Evolutionary conservation across 2,888 invertebrate genomes (phyloP).

Genomic region (Nomada fucata): DNA sequence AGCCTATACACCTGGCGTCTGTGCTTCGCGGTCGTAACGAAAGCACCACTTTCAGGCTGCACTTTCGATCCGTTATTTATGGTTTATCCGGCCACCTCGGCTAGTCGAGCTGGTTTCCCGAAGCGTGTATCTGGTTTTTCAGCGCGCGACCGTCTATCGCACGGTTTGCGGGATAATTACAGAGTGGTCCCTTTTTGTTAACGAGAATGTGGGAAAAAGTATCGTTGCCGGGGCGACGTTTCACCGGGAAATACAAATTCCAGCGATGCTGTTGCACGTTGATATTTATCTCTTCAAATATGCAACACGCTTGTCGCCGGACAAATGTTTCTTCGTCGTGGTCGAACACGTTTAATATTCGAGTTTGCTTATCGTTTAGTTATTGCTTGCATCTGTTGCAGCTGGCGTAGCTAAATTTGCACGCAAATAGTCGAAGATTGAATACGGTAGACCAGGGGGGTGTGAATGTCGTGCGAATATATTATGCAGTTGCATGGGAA

Average conservation of each 20-base stretch:
- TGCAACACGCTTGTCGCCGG: neutral
- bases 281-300: neutral
- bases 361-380: neutral
- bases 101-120: constrained; percentile 33
- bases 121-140: constrained; percentile 12
- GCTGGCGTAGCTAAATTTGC: neutral
- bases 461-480: too few relatives aligned
- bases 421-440: too few relatives aligned
- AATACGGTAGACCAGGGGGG: too few relatives aligned
- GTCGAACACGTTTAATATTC: neutral
- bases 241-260: neutral
- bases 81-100: constrained; percentile 25
- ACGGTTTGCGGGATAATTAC: constrained; percentile 6
- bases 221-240: neutral
- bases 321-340: neutral
- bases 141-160: neutral
- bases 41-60: constrained; percentile 36
- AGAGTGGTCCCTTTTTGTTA: neutral
- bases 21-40: constrained; percentile 4
- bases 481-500: too few relatives aligned
- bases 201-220: constrained; percentile 4
- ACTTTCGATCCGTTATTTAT: constrained; percentile 49
- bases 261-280: too few relatives aligned
- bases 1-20: constrained; percentile 4
- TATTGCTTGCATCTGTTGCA: neutral